These are phyloP conservation scores for Fabriciana adippe DNA, from an alignment of 2,888 invertebrate species.

Conservation along the genomic window DNA sequence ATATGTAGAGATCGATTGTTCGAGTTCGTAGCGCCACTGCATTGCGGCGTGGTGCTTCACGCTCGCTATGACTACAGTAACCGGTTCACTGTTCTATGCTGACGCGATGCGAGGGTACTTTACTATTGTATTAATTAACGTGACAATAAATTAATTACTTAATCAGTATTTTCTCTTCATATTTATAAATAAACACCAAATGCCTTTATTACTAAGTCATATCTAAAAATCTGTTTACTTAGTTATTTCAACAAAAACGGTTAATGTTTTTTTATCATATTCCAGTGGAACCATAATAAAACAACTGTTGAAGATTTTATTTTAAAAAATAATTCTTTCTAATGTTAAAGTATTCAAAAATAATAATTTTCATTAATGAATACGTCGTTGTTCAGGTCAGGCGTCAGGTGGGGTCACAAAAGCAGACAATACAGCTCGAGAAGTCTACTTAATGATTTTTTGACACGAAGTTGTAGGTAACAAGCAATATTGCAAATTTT, in stretches of 20 bases:
- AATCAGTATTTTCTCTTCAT: background rate
- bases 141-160: background rate
- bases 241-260: no score
- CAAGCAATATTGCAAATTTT: background rate
- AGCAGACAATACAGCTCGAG: constrained; percentile 1
- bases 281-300: no score
- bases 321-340: no score
- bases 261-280: no score
- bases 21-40: constrained; percentile 32
- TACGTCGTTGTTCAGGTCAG: background rate
- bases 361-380: background rate
- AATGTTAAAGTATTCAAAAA: background rate
- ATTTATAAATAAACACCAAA: no score
- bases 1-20: constrained; percentile 35
- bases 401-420: background rate
- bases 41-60: constrained; percentile 37
- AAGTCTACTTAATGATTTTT: background rate
- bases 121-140: constrained; percentile 3
- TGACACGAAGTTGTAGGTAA: background rate
- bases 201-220: no score
- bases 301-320: no score
- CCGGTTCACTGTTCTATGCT: constrained; percentile 12
- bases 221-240: no score
- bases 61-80: constrained; percentile 10
- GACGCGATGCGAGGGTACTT: background rate